Conservation (phyloP, 2,888 invertebrate species). For the Lasioglossum villosulum region DNA sequence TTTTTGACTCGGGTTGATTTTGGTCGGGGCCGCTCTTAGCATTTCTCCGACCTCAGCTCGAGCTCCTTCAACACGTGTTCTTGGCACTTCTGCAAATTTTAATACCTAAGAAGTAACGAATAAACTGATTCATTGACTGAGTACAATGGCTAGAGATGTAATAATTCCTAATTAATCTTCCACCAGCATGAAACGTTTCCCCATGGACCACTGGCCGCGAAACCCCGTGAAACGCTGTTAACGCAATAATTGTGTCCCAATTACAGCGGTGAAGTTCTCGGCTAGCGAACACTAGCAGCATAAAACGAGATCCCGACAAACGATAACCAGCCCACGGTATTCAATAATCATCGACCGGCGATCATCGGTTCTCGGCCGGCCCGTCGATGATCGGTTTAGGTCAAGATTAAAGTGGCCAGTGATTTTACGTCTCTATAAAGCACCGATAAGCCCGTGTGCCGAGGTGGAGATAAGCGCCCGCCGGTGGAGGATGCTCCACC, state of each 20-base stretch:
- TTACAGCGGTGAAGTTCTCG: constrained; percentile 47
- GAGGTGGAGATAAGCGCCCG: constrained; percentile 8
- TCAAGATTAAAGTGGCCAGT: constrained; percentile 62
- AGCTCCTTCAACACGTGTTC: no score
- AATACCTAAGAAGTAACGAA: not conserved
- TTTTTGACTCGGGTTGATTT: no score
- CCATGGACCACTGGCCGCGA: not conserved
- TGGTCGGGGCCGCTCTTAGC: no score
- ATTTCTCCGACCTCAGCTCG: no score
- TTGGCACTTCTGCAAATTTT: no score
- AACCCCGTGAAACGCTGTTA: constrained; percentile 10
- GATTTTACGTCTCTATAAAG: constrained; percentile 75
- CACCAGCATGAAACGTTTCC: not conserved
- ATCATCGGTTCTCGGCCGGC: constrained; percentile 42
- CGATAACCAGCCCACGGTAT: constrained; percentile 60
- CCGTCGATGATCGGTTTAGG: constrained; percentile 54
- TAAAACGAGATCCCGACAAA: constrained; percentile 49
- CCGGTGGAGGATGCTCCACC: constrained; percentile 50
- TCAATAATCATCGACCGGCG: constrained; percentile 59
- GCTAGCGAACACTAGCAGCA: constrained; percentile 31
- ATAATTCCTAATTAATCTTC: not conserved
- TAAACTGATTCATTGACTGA: no score
- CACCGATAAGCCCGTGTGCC: constrained; percentile 62
- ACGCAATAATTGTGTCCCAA: constrained; percentile 58
- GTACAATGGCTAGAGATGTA: not conserved